Percentiles rank a stretch among this genome's conserved stretches.
Evolutionary conservation across 2,797 vertebrate species (phyloP).

Genomic region (Hozukius guyotensis): DNA sequence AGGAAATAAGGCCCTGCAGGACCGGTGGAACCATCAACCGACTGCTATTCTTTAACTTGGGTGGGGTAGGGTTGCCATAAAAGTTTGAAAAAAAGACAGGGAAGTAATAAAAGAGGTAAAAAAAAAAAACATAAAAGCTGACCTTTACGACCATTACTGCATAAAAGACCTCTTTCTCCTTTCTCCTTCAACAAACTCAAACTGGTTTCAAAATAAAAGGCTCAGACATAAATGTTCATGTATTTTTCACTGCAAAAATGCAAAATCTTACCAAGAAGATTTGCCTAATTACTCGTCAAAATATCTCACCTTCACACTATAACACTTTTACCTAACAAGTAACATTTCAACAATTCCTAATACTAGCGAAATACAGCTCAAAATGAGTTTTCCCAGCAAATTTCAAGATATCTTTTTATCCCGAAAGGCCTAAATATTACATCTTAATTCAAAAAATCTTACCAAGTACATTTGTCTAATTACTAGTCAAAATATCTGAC

Average conservation of each 20-base stretch:
- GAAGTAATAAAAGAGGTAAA: slow-evolving; percentile 30
- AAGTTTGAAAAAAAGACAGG: slow-evolving; percentile 30
- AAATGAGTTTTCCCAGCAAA: too few species aligned
- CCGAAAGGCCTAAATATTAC: too few species aligned
- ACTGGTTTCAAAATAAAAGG: slow-evolving; percentile 1
- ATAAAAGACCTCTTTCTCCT: slow-evolving; percentile 10
- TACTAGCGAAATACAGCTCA: too few species aligned
- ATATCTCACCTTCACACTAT: too few species aligned
- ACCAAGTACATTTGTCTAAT: too few species aligned
- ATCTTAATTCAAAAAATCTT: too few species aligned
- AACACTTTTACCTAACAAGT: too few species aligned
- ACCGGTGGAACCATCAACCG: slow-evolving; percentile 85
- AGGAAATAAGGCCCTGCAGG: slow-evolving; percentile 76
- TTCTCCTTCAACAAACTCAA: neutral
- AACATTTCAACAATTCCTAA: too few species aligned
- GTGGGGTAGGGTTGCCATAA: slow-evolving; percentile 74
- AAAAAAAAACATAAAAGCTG: slow-evolving; percentile 3
- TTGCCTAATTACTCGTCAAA: too few species aligned
- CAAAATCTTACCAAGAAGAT: too few species aligned
- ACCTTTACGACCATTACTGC: slow-evolving; percentile 10
- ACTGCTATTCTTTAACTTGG: slow-evolving; percentile 82
- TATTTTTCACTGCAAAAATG: neutral
- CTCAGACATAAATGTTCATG: neutral
- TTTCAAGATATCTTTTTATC: too few species aligned
- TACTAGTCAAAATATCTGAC: too few species aligned